A percentile compares a stretch with the other conserved stretches of the same genome.
phyloP scores from a whole-genome alignment of 2,113 vertebrate species.

The Empidonax alnorum region DNA sequence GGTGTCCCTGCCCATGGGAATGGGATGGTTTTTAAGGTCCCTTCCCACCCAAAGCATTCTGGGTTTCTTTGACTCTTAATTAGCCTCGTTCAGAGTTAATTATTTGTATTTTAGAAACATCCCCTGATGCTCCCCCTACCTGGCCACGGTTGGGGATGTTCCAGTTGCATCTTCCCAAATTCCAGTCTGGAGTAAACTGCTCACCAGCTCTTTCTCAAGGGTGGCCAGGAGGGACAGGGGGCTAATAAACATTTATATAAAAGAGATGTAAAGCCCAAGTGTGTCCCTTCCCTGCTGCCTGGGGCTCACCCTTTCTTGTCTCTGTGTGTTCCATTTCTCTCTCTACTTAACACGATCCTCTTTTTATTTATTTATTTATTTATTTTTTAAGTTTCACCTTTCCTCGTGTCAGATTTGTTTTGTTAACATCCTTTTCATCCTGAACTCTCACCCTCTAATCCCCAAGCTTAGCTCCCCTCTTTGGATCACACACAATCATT shows the following conservation, averaged over 20 bases:
- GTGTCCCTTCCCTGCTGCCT: neutral
- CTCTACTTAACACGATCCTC: neutral
- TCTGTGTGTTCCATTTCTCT: neutral
- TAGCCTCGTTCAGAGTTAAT: neutral
- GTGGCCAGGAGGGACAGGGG: neutral
- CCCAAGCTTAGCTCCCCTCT: neutral
- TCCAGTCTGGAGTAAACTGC: neutral
- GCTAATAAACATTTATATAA: neutral
- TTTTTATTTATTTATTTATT: neutral
- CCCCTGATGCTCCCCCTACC: neutral
- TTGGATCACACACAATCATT: neutral
- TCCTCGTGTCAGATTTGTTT: neutral
- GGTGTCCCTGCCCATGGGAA: neutral
- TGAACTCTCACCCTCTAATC: neutral
- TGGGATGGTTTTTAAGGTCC: neutral
- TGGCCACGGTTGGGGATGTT: neutral
- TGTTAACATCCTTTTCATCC: neutral
- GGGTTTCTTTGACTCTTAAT: no score
- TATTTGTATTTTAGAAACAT: neutral
- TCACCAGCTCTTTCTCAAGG: neutral
- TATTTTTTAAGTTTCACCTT: neutral
- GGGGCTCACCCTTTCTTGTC: accelerated
- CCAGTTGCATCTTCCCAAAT: neutral
- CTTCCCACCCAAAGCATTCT: neutral
- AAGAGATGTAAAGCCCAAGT: neutral